These are phyloP conservation scores for Zosterops japonicus DNA, from an alignment of 2,113 vertebrate species.

Conservation along the genomic window DNA sequence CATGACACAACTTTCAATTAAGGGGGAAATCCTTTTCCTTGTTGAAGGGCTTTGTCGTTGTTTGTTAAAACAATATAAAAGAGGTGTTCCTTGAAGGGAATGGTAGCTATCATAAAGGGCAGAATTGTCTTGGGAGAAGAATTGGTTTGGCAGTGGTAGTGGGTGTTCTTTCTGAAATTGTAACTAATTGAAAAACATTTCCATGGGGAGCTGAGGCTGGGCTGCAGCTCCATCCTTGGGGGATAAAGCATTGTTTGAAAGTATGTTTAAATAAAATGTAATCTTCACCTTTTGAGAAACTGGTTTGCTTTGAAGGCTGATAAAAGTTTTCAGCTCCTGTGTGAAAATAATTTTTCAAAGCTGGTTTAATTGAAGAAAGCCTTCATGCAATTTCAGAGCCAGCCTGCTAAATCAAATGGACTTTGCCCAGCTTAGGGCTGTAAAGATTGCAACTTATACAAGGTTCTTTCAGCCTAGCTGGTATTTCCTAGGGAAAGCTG, in stretches of 20 bases:
- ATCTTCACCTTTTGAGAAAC: background rate
- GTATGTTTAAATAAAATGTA: background rate
- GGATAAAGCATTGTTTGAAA: slow-evolving; percentile 37
- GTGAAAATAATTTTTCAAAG: background rate
- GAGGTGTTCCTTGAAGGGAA: background rate
- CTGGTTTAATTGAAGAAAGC: background rate
- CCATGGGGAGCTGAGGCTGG: background rate
- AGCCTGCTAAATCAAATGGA: background rate
- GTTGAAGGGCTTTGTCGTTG: background rate
- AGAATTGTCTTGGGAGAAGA: slow-evolving; percentile 6
- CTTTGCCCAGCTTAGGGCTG: background rate
- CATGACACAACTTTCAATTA: background rate
- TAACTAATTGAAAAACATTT: slow-evolving; percentile 26
- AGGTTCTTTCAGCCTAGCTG: background rate
- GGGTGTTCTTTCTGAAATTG: background rate
- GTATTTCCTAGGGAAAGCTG: background rate
- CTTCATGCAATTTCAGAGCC: background rate
- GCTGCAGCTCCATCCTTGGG: background rate
- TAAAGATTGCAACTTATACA: background rate
- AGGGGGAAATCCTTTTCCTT: slow-evolving; percentile 53
- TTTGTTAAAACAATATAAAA: slow-evolving; percentile 35
- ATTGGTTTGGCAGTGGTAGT: slow-evolving; percentile 19
- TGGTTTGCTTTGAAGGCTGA: background rate
- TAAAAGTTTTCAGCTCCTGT: background rate
- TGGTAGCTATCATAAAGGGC: background rate